phyloP scores from a whole-genome alignment of 2,113 vertebrate species.

The Solea solea region DNA sequence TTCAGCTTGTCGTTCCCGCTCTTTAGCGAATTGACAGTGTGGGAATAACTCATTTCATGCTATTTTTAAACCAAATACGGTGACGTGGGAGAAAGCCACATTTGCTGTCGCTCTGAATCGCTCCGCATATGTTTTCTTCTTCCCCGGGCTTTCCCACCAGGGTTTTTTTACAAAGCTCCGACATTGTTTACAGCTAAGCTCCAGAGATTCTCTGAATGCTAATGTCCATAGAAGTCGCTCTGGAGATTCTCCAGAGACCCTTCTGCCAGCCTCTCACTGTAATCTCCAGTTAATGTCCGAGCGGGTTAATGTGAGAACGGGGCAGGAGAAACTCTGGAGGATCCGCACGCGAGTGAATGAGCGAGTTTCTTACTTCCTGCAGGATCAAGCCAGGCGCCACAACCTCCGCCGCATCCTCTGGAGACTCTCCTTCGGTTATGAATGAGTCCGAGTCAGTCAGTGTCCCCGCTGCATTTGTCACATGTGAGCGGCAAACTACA shows the following conservation, averaged over 20 bases:
- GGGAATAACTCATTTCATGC: not conserved
- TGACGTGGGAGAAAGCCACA: constrained; percentile 11
- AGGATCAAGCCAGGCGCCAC: too few relatives aligned
- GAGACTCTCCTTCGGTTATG: too few relatives aligned
- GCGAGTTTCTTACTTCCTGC: not conserved
- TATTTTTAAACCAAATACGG: constrained; percentile 7
- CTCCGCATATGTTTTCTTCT: not conserved
- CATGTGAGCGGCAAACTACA: too few relatives aligned
- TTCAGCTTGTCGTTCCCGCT: constrained; percentile 28
- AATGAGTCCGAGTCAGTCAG: too few relatives aligned
- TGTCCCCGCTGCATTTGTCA: too few relatives aligned
- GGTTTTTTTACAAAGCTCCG: not conserved
- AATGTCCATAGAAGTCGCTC: not conserved
- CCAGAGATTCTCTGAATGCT: not conserved
- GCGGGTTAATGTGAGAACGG: not conserved
- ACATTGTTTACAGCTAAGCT: not conserved
- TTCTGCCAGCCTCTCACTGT: not conserved
- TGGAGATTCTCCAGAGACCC: not conserved
- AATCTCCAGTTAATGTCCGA: not conserved
- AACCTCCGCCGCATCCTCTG: too few relatives aligned
- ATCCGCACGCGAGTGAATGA: too few relatives aligned
- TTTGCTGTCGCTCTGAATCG: constrained; percentile 5
- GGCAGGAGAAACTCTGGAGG: not conserved
- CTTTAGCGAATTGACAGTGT: constrained; percentile 18
- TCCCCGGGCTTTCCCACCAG: not conserved